phyloP scores from a whole-genome alignment of 2,113 vertebrate genomes.

The Tamias sibiricus region DNA sequence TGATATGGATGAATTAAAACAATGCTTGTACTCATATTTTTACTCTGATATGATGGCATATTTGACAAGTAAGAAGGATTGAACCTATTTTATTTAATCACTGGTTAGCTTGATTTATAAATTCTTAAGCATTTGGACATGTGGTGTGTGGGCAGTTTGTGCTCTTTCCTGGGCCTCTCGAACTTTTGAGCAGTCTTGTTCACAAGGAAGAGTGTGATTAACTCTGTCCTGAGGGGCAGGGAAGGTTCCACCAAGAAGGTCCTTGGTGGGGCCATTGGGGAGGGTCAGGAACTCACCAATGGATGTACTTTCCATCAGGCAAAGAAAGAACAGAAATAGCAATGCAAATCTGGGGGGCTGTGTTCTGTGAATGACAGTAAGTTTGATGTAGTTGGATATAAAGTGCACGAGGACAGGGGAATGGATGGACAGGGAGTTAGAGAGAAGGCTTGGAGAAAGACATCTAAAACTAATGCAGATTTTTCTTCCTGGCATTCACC shows the following conservation, averaged over 20 bases:
- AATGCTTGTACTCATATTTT: background rate
- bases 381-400: background rate
- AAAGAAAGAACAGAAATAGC: background rate
- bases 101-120: conserved; percentile 9
- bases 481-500: no score
- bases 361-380: background rate
- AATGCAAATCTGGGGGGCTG: no score
- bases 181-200: background rate
- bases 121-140: background rate
- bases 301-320: background rate
- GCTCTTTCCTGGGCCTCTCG: background rate
- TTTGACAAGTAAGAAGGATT: background rate
- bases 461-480: background rate
- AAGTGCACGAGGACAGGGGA: background rate
- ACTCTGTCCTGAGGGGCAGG: background rate
- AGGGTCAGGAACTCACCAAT: background rate
- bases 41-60: background rate
- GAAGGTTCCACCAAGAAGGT: background rate
- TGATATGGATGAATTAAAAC: background rate
- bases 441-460: background rate
- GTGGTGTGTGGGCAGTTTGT: background rate
- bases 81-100: background rate
- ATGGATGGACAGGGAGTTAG: background rate
- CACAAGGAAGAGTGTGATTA: background rate
- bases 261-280: background rate